Base-by-base conservation (phyloP, 2,797 vertebrate genomes). In the Australoheros facetus region DNA sequence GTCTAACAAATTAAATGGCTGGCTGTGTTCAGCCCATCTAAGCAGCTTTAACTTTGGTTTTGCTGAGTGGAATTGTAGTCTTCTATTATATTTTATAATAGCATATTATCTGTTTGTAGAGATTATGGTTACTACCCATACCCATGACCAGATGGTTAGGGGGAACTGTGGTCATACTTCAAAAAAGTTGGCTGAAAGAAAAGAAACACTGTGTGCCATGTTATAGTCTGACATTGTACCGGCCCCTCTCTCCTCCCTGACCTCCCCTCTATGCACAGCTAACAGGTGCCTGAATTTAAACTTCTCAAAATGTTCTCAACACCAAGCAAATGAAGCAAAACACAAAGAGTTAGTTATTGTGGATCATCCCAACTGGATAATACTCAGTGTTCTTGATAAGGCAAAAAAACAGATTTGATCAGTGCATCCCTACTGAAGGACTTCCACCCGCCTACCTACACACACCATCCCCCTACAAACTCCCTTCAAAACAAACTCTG, bases 131-230 rank as follows among this genome's bases (percentile, higher is more conserved):
- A 12, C 32, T 32, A 7, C 30, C 30, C 30, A 32, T 32, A 32
- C 32, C 32, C 32, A 32, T 32, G 7, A 32, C 32, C 32, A 1
- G 7, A 32, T 32, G 32, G 60, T 64, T 64, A 45, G 6, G 6
- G 45, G 60, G 39, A 42, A 28, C 5, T 64, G 37, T 45, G 13
- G 14, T 45, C 60, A 64, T 26, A 45, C 34, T 39, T 62, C 39
- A 19, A 39, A 62, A 62, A 26, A 42, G 21, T 16, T 16, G 60
- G 42, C 10, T 26, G 21, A 66, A 66, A 45, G 39, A 28, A 45
- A 45, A 45, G 60, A 7, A 28, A 28, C 26, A 28, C 1, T 0
- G 0, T 1, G 2, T 64, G 8, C 39, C 10, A 8, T 7, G 8
- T 0, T 16, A 48, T 48, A 26, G 4, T 45, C 21, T 26, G 37